Conservation (phyloP, 64 coral and sea anemone genomes). For the Porites australiensis region DNA sequence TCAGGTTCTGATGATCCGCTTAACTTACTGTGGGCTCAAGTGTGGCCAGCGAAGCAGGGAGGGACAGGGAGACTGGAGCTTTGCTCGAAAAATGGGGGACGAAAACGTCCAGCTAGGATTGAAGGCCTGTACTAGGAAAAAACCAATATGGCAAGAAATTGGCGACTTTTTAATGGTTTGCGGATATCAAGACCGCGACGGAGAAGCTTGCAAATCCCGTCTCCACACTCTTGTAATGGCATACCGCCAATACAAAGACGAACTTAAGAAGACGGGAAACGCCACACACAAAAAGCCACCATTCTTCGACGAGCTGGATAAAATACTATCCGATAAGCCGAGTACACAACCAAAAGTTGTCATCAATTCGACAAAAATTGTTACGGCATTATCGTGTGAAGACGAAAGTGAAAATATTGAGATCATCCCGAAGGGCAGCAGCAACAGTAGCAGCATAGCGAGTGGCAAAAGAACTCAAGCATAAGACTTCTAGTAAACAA, state of each 20-base stretch:
- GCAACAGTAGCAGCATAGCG: too few relatives aligned
- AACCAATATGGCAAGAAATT: slow-evolving; percentile 61
- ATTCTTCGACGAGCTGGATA: slow-evolving; percentile 5
- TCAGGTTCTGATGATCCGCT: too few relatives aligned
- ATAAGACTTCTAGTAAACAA: too few relatives aligned
- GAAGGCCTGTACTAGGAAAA: neutral
- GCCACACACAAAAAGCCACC: neutral
- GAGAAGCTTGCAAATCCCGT: neutral
- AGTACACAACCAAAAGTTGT: slow-evolving; percentile 3
- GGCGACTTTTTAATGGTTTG: neutral
- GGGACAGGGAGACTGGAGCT: too few relatives aligned
- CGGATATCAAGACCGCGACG: too few relatives aligned
- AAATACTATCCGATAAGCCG: neutral
- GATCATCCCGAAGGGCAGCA: too few relatives aligned
- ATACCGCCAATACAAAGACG: neutral
- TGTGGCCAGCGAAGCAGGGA: too few relatives aligned
- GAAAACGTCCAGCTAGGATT: too few relatives aligned
- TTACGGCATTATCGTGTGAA: neutral
- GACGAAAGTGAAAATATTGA: too few relatives aligned
- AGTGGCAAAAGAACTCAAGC: too few relatives aligned
- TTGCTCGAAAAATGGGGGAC: too few relatives aligned
- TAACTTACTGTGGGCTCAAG: too few relatives aligned
- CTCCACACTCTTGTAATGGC: slow-evolving; percentile 4
- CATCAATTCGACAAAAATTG: slow-evolving; percentile 1
- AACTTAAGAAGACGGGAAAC: neutral